Evolutionary conservation across 2,888 invertebrate genomes (phyloP).

Genomic region (Sericinus montela): DNA sequence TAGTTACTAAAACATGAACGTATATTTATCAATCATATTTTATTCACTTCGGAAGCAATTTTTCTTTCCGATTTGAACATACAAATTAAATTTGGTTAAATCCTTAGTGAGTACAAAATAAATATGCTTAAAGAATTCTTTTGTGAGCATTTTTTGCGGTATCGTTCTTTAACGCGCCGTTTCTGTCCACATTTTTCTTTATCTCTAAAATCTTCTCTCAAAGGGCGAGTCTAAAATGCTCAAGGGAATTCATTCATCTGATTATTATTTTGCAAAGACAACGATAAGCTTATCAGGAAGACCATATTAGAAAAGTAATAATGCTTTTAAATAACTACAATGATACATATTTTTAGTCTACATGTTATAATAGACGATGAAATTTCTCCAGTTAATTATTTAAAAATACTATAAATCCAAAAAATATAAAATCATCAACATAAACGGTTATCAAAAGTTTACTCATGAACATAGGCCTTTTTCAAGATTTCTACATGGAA

Average conservation of each 20-base stretch:
- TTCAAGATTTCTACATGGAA: too few relatives aligned
- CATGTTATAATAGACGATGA: too few relatives aligned
- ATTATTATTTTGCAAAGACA: slow-evolving; percentile 54
- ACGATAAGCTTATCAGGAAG: slow-evolving; percentile 50
- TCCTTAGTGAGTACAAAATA: slow-evolving; percentile 26
- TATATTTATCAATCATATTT: too few relatives aligned
- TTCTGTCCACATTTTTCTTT: slow-evolving; percentile 55
- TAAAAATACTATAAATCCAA: too few relatives aligned
- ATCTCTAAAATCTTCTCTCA: slow-evolving; percentile 59
- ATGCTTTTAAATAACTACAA: too few relatives aligned
- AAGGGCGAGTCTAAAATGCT: slow-evolving; percentile 58
- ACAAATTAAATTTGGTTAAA: slow-evolving; percentile 18
- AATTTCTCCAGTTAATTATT: too few relatives aligned
- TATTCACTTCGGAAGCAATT: background rate
- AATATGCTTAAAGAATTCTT: slow-evolving; percentile 52
- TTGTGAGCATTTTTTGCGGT: slow-evolving; percentile 51
- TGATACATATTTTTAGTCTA: too few relatives aligned
- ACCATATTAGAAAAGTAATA: slow-evolving; percentile 31
- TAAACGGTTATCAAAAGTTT: too few relatives aligned
- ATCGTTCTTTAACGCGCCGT: slow-evolving; percentile 42
- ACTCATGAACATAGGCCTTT: too few relatives aligned
- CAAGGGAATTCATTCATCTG: slow-evolving; percentile 62
- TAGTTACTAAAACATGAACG: too few relatives aligned
- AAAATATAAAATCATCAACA: too few relatives aligned
- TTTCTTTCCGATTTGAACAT: slow-evolving; percentile 5